Evolutionary conservation across 92 coral and sea anemone species (phyloP), one percentile per base, ranked within the genome.

Genomic region (Umimayanthus chanpuru): DNA sequence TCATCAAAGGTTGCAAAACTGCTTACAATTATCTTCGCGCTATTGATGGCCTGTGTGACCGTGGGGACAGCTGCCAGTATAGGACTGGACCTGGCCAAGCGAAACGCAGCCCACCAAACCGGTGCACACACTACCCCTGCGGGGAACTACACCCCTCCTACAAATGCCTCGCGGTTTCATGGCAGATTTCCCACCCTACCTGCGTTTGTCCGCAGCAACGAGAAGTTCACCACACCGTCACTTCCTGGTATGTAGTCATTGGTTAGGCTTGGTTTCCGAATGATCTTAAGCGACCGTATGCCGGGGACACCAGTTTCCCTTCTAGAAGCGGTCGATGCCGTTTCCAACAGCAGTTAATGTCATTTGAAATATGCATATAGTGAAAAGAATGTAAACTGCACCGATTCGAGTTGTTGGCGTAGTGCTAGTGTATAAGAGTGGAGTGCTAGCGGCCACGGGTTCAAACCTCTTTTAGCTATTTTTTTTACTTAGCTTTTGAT

Each of bases 61-160:
- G 94, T 97, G 41, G 99, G 99, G 6, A 82, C 93, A 80, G 93
- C 91, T 15, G 98, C 95, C 20, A 68, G 86, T 21, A 82, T 82
- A 20, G 86, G 77, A 40, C 2, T 41, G 1, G 86, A 82, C n/a
- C 43, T 68, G 38, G 77, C 77, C 25, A 82, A 82, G 77, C 68
- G 86, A 68, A 40, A 25, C 6, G 85, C 12, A 26, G 56, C 29
- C 16, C 26, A 9, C 29, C 12, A 38, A 14, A 29, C 53, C 36
- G 36, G 36, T 21, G 26, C 29, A 15, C 16, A 20, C 9, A 20
- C 32, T 14, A 23, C 77, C 4, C 8, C 56, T 9, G 2, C 32
- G 6, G 71, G 53, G 21, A 82, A 66, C 61, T 23, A 18, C 28
- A 25, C 85, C 3, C 49, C 40, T 4, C 50, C 10, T 2, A 38